Conservation (phyloP, 2,888 invertebrate species). For the Chloroclystis v-ata region DNA sequence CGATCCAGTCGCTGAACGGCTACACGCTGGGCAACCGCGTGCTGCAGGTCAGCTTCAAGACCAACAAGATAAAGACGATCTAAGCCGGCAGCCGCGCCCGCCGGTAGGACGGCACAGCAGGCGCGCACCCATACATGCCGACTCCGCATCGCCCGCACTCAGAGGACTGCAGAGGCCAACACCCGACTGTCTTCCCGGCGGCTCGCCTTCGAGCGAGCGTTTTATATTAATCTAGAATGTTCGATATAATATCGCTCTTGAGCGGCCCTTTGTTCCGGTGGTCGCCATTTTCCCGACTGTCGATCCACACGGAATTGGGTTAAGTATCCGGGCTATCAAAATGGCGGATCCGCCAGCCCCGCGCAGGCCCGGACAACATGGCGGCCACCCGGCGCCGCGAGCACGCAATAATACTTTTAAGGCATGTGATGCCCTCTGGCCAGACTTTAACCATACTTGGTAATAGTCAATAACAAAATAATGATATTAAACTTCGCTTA, state of each 20-base stretch:
- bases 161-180: slow-evolving; percentile 28
- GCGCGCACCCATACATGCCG: slow-evolving; percentile 72
- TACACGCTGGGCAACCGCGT: slow-evolving; percentile 94
- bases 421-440: slow-evolving; percentile 62
- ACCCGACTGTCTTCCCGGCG: slow-evolving; percentile 41
- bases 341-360: slow-evolving; percentile 52
- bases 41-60: slow-evolving; percentile 95
- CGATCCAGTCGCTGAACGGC: slow-evolving; percentile 94
- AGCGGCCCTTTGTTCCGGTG: slow-evolving; percentile 40
- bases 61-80: slow-evolving; percentile 86
- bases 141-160: slow-evolving; percentile 28
- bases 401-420: slow-evolving; percentile 63
- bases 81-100: slow-evolving; percentile 71
- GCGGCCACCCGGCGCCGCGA: slow-evolving; percentile 41
- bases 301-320: slow-evolving; percentile 53
- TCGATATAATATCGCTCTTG: slow-evolving; percentile 48
- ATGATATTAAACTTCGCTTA: slow-evolving; percentile 77
- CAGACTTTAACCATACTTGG: slow-evolving; percentile 60
- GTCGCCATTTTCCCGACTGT: slow-evolving; percentile 22
- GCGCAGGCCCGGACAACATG: slow-evolving; percentile 66
- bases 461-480: slow-evolving; percentile 73
- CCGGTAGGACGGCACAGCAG: slow-evolving; percentile 76
- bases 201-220: slow-evolving; percentile 39
- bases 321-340: slow-evolving; percentile 68
- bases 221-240: slow-evolving; percentile 61